These are phyloP conservation scores for Cyanocitta stelleri DNA, from an alignment of 2,113 vertebrate genomes.

Conservation along the genomic window DNA sequence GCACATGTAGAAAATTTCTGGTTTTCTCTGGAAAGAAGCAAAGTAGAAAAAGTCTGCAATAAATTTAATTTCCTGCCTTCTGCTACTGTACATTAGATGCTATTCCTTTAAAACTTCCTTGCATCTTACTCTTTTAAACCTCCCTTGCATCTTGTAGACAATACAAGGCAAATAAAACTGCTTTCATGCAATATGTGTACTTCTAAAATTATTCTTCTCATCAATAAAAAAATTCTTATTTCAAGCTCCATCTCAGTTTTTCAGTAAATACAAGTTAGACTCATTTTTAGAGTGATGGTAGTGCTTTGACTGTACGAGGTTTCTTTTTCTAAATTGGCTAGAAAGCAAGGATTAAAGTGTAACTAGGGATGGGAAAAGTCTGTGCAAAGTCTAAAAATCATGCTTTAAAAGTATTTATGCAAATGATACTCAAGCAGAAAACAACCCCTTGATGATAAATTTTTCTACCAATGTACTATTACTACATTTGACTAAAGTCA, in stretches of 20 bases:
- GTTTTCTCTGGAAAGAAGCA: neutral
- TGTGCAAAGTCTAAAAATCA: neutral
- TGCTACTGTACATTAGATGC: neutral
- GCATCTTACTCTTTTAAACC: conserved; percentile 49
- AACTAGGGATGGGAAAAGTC: neutral
- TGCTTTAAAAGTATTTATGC: neutral
- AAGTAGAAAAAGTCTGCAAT: neutral
- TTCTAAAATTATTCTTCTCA: conserved; percentile 1
- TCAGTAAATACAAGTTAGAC: neutral
- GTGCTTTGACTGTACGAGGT: neutral
- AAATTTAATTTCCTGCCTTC: conserved; percentile 19
- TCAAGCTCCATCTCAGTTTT: neutral
- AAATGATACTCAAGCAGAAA: neutral
- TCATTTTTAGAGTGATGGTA: neutral
- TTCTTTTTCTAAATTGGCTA: neutral
- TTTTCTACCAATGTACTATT: neutral
- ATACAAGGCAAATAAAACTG: conserved; percentile 38
- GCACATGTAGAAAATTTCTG: neutral
- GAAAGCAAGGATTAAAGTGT: neutral
- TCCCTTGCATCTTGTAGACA: conserved; percentile 38
- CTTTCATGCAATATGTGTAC: conserved; percentile 16
- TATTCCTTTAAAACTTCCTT: conserved; percentile 51
- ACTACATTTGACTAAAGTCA: neutral
- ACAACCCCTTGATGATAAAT: neutral
- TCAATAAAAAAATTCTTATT: neutral